These are phyloP conservation scores for Penaeus chinensis DNA, from an alignment of 1,140 invertebrate genomes.

Conservation along the genomic window DNA sequence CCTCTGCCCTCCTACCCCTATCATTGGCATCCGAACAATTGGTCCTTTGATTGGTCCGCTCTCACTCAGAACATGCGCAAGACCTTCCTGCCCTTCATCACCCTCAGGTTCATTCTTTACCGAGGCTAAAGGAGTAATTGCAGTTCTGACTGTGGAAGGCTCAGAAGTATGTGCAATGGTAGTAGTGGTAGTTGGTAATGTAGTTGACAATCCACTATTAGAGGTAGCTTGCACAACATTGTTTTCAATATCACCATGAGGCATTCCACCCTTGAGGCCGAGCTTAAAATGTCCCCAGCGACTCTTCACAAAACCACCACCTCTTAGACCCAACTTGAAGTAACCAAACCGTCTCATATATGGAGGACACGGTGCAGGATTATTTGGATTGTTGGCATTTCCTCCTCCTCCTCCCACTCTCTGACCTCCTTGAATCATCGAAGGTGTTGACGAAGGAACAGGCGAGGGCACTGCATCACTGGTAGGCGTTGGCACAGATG, in stretches of 20 bases:
- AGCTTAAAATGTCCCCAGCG: conserved; percentile 62
- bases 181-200: conserved; percentile 41
- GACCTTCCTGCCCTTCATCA: conserved; percentile 52
- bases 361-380: conserved; percentile 51
- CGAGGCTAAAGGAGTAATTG: conserved; percentile 60
- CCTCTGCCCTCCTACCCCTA: conserved; percentile 21
- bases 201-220: conserved; percentile 13
- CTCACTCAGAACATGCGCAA: conserved; percentile 58
- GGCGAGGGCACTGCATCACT: conserved; percentile 53
- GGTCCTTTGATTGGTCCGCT: conserved; percentile 46
- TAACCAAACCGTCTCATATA: conserved; percentile 50
- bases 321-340: conserved; percentile 55
- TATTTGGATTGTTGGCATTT: conserved; percentile 45
- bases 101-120: conserved; percentile 41
- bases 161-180: conserved; percentile 3
- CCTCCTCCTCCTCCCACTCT: conserved; percentile 61
- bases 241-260: conserved; percentile 43
- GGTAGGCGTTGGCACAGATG: conserved; percentile 50
- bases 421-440: background rate
- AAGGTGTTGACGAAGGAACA: conserved; percentile 27
- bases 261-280: conserved; percentile 60
- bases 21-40: conserved; percentile 39
- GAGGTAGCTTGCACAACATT: conserved; percentile 16
- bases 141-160: conserved; percentile 48
- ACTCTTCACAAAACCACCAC: conserved; percentile 52